Percentiles rank a stretch among this genome's conserved stretches.
These are phyloP conservation scores for Sphenodon punctatus DNA, from an alignment of 2,797 vertebrate genomes.

Conservation along the genomic window DNA sequence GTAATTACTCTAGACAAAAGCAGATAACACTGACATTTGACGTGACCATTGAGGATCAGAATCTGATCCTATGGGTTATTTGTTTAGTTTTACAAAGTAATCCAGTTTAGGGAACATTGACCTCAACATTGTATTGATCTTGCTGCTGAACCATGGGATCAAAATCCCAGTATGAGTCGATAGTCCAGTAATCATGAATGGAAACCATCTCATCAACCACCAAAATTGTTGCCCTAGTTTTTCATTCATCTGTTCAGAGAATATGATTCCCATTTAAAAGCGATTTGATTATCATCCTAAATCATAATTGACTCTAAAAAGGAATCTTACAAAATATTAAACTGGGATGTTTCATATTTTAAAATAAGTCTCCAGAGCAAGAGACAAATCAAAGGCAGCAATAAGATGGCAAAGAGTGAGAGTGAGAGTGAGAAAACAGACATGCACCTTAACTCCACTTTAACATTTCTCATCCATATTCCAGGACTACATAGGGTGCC, in stretches of 20 bases:
- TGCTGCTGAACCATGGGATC: background rate
- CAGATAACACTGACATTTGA: background rate
- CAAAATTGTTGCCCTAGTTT: background rate
- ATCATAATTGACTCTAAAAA: background rate
- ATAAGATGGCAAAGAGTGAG: too few relatives aligned
- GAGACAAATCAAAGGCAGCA: background rate
- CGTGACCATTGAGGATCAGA: background rate
- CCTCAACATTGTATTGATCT: background rate
- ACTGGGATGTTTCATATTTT: background rate
- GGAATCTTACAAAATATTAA: background rate
- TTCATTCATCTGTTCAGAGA: background rate
- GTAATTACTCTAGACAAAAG: background rate
- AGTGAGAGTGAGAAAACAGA: too few relatives aligned
- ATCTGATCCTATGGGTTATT: background rate
- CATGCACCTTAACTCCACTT: too few relatives aligned
- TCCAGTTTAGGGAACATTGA: background rate
- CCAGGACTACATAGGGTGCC: too few relatives aligned
- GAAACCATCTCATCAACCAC: background rate
- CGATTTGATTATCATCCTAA: background rate
- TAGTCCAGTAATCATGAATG: background rate
- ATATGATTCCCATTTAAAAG: background rate
- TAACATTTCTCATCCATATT: too few relatives aligned
- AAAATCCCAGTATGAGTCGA: background rate
- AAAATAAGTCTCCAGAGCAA: background rate
- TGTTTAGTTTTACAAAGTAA: background rate